A percentile compares a stretch with the other conserved stretches of the same genome.
These are phyloP conservation scores for Hyposmocoma kahamanoa DNA, from an alignment of 1,140 invertebrate species.

Conservation along the genomic window DNA sequence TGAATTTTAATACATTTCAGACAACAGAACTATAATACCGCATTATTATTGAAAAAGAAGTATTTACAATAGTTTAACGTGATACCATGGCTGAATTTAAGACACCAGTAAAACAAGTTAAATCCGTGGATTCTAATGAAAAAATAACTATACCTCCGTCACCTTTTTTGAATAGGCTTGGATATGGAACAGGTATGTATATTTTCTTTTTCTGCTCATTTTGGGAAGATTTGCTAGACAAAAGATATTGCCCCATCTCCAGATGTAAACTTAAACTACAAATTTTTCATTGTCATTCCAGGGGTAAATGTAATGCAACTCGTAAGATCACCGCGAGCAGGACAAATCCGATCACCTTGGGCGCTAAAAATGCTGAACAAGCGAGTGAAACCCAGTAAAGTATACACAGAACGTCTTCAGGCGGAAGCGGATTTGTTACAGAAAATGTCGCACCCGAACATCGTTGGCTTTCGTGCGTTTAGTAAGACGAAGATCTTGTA, in stretches of 20 bases:
- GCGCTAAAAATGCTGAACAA: constrained; percentile 83
- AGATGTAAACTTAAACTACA: background rate
- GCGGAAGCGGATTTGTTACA: constrained; percentile 82
- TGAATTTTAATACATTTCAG: too few relatives aligned
- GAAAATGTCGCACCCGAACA: constrained; percentile 86
- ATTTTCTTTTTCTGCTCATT: background rate
- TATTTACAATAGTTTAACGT: background rate
- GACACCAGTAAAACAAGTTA: constrained; percentile 52
- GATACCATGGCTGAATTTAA: constrained; percentile 47
- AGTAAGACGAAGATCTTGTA: constrained; percentile 77
- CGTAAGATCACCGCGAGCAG: constrained; percentile 79
- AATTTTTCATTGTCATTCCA: too few relatives aligned
- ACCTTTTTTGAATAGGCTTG: constrained; percentile 80
- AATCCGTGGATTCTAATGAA: constrained; percentile 24
- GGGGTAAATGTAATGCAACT: constrained; percentile 86
- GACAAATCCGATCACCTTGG: constrained; percentile 84
- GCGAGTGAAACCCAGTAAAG: constrained; percentile 52
- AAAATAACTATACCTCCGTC: constrained; percentile 76
- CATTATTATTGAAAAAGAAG: too few relatives aligned
- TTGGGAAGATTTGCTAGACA: constrained; percentile 5
- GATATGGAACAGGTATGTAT: constrained; percentile 82
- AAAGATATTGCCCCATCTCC: background rate
- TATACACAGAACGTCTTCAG: constrained; percentile 75
- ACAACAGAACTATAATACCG: too few relatives aligned
- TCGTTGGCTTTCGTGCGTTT: constrained; percentile 86